A percentile compares a stretch with the other conserved stretches of the same genome.
phyloP scores from a whole-genome alignment of 2,888 invertebrate species.

The Aethes cnicana region DNA sequence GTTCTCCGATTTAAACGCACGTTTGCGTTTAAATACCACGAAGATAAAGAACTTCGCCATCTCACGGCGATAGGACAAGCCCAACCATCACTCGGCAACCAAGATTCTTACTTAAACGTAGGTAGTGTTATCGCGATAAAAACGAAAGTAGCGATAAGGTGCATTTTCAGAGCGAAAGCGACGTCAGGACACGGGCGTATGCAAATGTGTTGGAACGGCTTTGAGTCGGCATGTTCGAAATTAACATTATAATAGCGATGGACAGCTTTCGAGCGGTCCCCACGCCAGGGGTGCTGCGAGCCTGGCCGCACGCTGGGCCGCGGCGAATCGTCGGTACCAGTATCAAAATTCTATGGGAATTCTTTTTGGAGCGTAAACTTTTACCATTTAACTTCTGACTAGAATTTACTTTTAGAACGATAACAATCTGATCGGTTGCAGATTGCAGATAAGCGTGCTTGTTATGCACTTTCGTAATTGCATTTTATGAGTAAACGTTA shows the following conservation, averaged over 20 bases:
- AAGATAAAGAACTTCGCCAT: slow-evolving; percentile 13
- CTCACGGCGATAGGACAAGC: slow-evolving; percentile 6
- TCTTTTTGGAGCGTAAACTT: slow-evolving; percentile 7
- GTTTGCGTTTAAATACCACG: not conserved
- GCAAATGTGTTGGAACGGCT: slow-evolving; percentile 8
- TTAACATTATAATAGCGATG: slow-evolving; percentile 19
- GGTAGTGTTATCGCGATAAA: slow-evolving; percentile 9
- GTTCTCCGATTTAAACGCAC: not conserved
- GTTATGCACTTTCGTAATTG: slow-evolving; percentile 14
- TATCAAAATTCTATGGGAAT: slow-evolving; percentile 15
- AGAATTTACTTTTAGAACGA: slow-evolving; percentile 1
- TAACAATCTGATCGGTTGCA: slow-evolving; percentile 17
- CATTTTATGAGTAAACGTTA: slow-evolving; percentile 1
- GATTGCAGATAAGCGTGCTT: slow-evolving; percentile 3
- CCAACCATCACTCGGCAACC: slow-evolving; percentile 6
- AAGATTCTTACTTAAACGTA: not conserved
- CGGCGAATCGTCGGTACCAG: slow-evolving; percentile 9
- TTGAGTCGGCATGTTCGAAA: slow-evolving; percentile 9
- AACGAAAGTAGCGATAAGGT: slow-evolving; percentile 21
- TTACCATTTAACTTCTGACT: not conserved
- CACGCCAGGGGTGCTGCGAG: not conserved
- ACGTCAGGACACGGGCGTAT: slow-evolving; percentile 13
- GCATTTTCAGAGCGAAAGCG: slow-evolving; percentile 19
- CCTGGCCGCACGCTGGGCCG: slow-evolving; percentile 1
- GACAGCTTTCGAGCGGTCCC: slow-evolving; percentile 12